These are phyloP conservation scores for Sabatieria punctata DNA, from an alignment of 2,888 invertebrate species.

Conservation along the genomic window DNA sequence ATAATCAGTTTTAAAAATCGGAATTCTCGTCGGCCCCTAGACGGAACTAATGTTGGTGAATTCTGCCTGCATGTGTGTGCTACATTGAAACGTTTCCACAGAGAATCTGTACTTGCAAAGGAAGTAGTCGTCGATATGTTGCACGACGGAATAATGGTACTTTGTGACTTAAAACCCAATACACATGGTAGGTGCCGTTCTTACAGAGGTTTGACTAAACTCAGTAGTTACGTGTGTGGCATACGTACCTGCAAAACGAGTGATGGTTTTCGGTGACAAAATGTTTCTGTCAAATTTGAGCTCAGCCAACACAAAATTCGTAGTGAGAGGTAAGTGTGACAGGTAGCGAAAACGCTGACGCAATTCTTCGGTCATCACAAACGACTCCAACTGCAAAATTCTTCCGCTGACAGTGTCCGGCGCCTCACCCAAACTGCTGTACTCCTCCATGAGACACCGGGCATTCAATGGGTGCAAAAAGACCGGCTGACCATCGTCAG, in stretches of 20 bases:
- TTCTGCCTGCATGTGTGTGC: no score
- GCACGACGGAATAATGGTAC: no score
- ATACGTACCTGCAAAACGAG: conserved; percentile 39
- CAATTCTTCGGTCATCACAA: conserved; percentile 64
- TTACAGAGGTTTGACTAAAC: no score
- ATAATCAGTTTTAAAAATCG: no score
- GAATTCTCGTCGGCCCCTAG: no score
- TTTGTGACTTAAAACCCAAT: no score
- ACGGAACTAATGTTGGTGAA: no score
- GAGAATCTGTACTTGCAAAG: no score
- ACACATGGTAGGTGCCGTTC: no score
- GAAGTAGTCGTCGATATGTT: no score
- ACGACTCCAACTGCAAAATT: conserved; percentile 68
- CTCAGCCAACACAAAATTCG: conserved; percentile 76
- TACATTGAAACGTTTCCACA: no score
- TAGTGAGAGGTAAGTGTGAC: conserved; percentile 71
- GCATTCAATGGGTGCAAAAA: conserved; percentile 78
- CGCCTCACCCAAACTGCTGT: conserved; percentile 59
- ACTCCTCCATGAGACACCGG: conserved; percentile 66
- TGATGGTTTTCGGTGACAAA: conserved; percentile 50
- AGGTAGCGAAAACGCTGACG: conserved; percentile 56
- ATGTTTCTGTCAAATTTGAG: conserved; percentile 56
- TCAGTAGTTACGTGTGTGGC: neutral
- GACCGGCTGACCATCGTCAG: conserved; percentile 74
- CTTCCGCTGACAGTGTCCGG: conserved; percentile 54